Conservation (phyloP, 2,797 vertebrate genomes). For the Danio kyathit region DNA sequence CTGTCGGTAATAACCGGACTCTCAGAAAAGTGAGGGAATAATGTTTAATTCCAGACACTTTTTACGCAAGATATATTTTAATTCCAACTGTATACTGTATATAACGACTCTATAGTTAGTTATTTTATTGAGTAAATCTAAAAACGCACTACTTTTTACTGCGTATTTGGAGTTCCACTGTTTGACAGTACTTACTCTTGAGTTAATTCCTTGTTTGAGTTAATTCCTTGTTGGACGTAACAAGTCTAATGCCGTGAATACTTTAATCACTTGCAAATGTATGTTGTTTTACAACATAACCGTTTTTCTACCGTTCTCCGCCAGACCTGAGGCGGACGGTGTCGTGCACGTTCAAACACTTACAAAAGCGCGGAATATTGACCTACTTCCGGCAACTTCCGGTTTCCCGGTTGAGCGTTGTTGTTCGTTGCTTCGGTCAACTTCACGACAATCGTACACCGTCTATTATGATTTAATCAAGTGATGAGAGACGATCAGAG, state of each 20-base stretch:
- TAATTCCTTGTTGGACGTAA: not conserved
- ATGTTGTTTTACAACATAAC: not conserved
- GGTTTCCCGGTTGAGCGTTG: constrained; percentile 4
- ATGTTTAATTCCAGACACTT: not conserved
- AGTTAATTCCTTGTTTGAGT: not conserved
- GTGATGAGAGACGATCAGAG: not conserved
- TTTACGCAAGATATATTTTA: not conserved
- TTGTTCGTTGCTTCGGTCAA: constrained; percentile 57
- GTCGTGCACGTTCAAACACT: not conserved
- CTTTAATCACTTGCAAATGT: not conserved
- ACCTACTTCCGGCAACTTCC: constrained; percentile 1
- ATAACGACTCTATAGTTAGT: not conserved
- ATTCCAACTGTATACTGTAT: not conserved
- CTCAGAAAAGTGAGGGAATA: not conserved
- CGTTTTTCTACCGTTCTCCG: not conserved
- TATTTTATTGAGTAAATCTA: not conserved
- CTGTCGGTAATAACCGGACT: constrained; percentile 21
- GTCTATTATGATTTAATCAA: not conserved
- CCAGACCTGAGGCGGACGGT: constrained; percentile 28
- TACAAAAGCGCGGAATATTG: constrained; percentile 14
- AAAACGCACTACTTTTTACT: not conserved
- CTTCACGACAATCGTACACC: constrained; percentile 34
- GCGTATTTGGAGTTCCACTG: not conserved
- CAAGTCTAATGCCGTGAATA: not conserved
- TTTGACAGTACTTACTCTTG: constrained; percentile 5